Base-by-base conservation (phyloP, 2,113 vertebrate genomes). In the Notothenia coriiceps region DNA sequence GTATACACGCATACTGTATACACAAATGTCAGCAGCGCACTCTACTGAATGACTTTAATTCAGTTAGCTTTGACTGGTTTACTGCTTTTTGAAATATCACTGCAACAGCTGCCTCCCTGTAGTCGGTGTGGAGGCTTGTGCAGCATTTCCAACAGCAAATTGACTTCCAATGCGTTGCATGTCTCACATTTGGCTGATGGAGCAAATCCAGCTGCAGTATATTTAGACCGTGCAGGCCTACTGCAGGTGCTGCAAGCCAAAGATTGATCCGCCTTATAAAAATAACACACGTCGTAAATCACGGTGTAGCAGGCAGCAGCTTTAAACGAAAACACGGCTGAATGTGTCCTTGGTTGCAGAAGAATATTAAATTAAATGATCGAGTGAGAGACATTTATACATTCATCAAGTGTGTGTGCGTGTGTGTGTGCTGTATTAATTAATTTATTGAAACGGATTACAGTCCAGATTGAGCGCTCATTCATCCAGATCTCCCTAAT, bases 381-480 rank as follows among this genome's bases (percentile, higher is more conserved):
- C 54, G 62, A 22, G 22, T 9, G 33, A n/a, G 61, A 63, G 46
- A 59, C 76, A 79, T 69, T 79, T 70, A 5, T 60, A 35, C 62
- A 64, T 64, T 49, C 17, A 70, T 35, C 62, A 76, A 86, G 72
- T 79, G 69, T 79, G 71, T 40, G 35, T 35, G 35, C 7, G 35
- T 78, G 82, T 35, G 35, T 35, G 35, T 78, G 82, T 44, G 66
- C 40, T 9, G 61, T 52, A 85, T 89, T 90, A 91, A 89, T 92
- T 76, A 78, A 89, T 92, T 91, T 82, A 90, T 88, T 61, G 66
- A 82, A 85, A 80, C 0, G 91, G 91, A 92, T 94, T 93, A 92
- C 50, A 72, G 86, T 68, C 84, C 86, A 87, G 85, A 90, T 89
- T 82, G 82, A 86, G 79, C 43, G 14, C 82, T 86, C 74, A 86